phyloP scores from a whole-genome alignment of 2,888 invertebrate genomes.

The Hydrotaea cyrtoneurina region DNA sequence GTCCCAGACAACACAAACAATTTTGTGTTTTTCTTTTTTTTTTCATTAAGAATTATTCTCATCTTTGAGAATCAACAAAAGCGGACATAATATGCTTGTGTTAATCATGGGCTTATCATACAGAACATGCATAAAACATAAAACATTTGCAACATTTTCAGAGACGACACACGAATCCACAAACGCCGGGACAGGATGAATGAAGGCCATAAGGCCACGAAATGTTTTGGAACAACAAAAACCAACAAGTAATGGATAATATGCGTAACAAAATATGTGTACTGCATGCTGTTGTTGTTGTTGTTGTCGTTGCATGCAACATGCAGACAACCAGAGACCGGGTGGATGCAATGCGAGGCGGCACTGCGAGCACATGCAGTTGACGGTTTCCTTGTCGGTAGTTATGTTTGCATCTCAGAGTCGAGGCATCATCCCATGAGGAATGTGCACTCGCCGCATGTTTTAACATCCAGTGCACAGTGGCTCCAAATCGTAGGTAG shows the following conservation, averaged over 20 bases:
- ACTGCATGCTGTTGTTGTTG: slow-evolving; percentile 31
- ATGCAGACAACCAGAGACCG: background rate
- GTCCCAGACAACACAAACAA: background rate
- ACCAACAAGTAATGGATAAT: slow-evolving; percentile 41
- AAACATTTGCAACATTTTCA: slow-evolving; percentile 50
- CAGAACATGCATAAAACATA: slow-evolving; percentile 15
- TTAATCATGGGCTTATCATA: slow-evolving; percentile 32
- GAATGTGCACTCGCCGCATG: background rate
- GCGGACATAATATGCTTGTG: slow-evolving; percentile 29
- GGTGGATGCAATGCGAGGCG: background rate
- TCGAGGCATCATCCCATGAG: background rate
- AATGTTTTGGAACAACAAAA: slow-evolving; percentile 40
- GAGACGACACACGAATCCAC: slow-evolving; percentile 19
- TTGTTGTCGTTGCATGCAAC: slow-evolving; percentile 27
- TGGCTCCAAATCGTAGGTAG: background rate
- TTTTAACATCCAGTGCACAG: background rate
- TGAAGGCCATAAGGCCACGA: slow-evolving; percentile 63
- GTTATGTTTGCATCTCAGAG: slow-evolving; percentile 15
- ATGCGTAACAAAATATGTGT: slow-evolving; percentile 63
- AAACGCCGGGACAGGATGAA: slow-evolving; percentile 36
- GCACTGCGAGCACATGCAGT: background rate
- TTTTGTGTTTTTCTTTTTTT: background rate
- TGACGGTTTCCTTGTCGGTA: slow-evolving; percentile 10
- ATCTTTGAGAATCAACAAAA: slow-evolving; percentile 15
- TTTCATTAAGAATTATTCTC: background rate